Base-by-base conservation (phyloP, 2,113 vertebrate species). In the Salvelinus fontinalis region DNA sequence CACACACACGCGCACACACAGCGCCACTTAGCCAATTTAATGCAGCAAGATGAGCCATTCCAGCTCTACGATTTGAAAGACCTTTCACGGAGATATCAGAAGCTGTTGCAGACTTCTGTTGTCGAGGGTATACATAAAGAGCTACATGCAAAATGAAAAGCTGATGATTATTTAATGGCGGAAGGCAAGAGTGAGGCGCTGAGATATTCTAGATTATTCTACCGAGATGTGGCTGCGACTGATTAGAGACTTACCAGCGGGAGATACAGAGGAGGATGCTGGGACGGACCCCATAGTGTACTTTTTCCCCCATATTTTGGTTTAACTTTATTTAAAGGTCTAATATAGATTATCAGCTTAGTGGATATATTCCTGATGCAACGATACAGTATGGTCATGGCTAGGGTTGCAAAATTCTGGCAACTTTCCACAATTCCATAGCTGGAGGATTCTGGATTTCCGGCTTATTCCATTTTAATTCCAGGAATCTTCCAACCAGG, bases 91-190 rank as follows among this genome's bases (percentile, higher is more conserved):
- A n/a, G 20, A 22, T n/a, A 22, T 62, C 59, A n/a, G n/a, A 57
- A 57, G 20, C 54, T 20, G 54, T 8, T 22, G 59, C 27, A 59
- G 57, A 68, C 64, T 34, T 29, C 27, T 74, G 60, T 14, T 71
- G 73, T 51, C 54, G 39, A 60, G 59, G 26, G 48, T 64, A 48
- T 57, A 68, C 62, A 70, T 64, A 64, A 62, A 77, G 81, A 80
- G 24, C 59, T 34, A n/a, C 70, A 74, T 66, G 69, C 80, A 31
- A 75, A 83, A 80, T 54, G 65, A 62, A 62, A 73, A 70, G 77
- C 34, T 71, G 75, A 80, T 73, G 75, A 83, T 44, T 44, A 44
- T 79, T 84, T 83, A 74, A 85, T 79, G 76, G 67, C 64, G 59
- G 60, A 57, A 69, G 79, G 54, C 71, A 78, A 74, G 75, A 76